Base-by-base conservation (phyloP, 23 tunicate species). In the Botrylloides violaceus region DNA sequence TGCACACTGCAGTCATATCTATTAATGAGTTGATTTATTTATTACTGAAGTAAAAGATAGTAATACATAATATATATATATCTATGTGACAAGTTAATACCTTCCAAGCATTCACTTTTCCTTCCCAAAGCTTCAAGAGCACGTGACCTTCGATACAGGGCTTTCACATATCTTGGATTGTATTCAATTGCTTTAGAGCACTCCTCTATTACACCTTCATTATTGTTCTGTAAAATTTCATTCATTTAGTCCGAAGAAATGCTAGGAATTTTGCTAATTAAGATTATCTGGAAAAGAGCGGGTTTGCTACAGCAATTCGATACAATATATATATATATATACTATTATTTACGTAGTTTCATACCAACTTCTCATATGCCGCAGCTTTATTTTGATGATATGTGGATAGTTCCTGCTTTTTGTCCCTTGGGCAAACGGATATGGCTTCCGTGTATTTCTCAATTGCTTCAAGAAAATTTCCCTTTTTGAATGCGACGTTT, bases 1-100 rank as follows among this genome's bases (percentile, higher is more conserved):
- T 90, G 63, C 97, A 90, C 33, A 90, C 97, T 27, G 89, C 80
- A 1, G 97, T 90, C 49, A 90, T 90, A 64, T 90, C 97, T 90
- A 73, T 5, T 71, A 77, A 34, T 36, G 30, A 31, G 63, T 12
- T 60, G 65, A 25, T 24, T 60, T 60, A 60, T 23, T n/a, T n/a
- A n/a, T n/a, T n/a, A n/a, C n/a, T n/a, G n/a, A n/a, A n/a, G n/a
- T n/a, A n/a, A n/a, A n/a, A n/a, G n/a, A n/a, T n/a, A n/a, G n/a
- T n/a, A n/a, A n/a, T n/a, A n/a, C n/a, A n/a, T n/a, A n/a, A n/a
- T n/a, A n/a, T n/a, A 23, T 60, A 0, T 23, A 60, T 59, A n/a
- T 20, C 24, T 60, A 47, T 12, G 55, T 12, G 12, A 47, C 12
- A 47, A 47, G 5, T 31, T 27, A 30, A 7, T 0, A 90, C 97